Conservation (phyloP, 2,113 vertebrate species). For the Mesocricetus auratus region DNA sequence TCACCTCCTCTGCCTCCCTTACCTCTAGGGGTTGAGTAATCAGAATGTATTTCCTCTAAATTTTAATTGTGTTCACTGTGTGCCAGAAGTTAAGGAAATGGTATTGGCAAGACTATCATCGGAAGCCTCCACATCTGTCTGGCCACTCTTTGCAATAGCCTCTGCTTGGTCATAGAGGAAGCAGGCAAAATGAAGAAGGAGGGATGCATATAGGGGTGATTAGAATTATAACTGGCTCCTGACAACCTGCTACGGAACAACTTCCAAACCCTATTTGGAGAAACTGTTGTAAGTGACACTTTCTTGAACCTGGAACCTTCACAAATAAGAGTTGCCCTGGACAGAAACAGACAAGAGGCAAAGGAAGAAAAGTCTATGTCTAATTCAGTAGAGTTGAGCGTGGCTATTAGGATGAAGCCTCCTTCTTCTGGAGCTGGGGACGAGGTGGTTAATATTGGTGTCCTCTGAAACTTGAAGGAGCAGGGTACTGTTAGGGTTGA, state of each 20-base stretch:
- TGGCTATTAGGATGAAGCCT: not conserved
- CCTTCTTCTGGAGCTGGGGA: not conserved
- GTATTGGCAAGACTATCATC: not conserved
- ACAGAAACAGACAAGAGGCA: not conserved
- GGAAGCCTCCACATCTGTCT: not conserved
- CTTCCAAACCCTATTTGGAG: not conserved
- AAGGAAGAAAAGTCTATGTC: not conserved
- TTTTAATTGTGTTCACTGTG: not conserved
- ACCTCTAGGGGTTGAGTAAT: not conserved
- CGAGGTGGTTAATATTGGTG: not conserved
- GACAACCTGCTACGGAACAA: not conserved
- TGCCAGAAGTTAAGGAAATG: not conserved
- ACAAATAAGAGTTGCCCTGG: not conserved
- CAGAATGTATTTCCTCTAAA: not conserved
- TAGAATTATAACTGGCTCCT: not conserved
- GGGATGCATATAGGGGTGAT: not conserved
- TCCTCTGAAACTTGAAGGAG: not conserved
- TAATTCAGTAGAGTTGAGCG: not conserved
- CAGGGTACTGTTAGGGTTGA: not conserved
- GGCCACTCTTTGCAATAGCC: no score
- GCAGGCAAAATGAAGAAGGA: not conserved
- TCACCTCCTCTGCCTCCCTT: not conserved
- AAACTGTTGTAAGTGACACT: not conserved
- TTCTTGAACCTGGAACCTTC: not conserved
- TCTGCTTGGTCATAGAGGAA: not conserved